Evolutionary conservation across 1,140 invertebrate genomes (phyloP).

Genomic region (Drosophila rufa): DNA sequence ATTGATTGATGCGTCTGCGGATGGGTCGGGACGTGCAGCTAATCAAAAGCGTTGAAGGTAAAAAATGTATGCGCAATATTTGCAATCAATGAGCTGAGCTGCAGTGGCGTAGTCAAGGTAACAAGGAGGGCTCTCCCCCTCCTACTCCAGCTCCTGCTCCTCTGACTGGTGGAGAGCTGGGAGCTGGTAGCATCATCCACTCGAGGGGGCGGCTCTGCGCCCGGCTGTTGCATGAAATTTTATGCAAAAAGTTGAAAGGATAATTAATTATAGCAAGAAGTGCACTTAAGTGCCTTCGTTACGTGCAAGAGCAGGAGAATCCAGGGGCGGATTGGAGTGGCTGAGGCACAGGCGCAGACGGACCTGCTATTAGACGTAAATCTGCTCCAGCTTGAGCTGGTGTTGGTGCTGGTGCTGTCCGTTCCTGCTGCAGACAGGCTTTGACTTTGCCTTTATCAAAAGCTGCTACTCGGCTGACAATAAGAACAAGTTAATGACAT

Average conservation of each 20-base stretch:
- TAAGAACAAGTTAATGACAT: constrained; percentile 84
- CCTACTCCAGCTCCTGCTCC: neutral
- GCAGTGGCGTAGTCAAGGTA: constrained; percentile 46
- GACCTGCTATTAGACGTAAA: constrained; percentile 73
- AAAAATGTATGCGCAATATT: constrained; percentile 60
- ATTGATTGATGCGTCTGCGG: constrained; percentile 30
- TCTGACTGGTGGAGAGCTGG: too few relatives aligned
- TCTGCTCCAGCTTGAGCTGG: constrained; percentile 36
- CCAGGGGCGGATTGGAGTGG: constrained; percentile 18
- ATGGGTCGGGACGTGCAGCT: constrained; percentile 29
- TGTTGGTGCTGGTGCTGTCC: neutral
- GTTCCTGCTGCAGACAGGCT: constrained; percentile 64
- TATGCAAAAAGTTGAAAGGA: constrained; percentile 84
- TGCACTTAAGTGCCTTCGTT: constrained; percentile 84
- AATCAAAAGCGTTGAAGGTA: constrained; percentile 57
- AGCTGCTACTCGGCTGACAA: constrained; percentile 68
- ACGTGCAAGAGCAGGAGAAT: constrained; percentile 64
- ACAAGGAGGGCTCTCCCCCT: constrained; percentile 2
- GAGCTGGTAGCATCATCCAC: constrained; percentile 24
- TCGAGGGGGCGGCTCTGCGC: constrained; percentile 32
- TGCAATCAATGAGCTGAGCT: constrained; percentile 59
- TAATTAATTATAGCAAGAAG: constrained; percentile 84
- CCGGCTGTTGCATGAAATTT: constrained; percentile 79
- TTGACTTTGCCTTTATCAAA: constrained; percentile 80
- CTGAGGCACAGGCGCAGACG: neutral